phyloP scores from a whole-genome alignment of 2,888 invertebrate genomes.

The Pheosia gnoma region DNA sequence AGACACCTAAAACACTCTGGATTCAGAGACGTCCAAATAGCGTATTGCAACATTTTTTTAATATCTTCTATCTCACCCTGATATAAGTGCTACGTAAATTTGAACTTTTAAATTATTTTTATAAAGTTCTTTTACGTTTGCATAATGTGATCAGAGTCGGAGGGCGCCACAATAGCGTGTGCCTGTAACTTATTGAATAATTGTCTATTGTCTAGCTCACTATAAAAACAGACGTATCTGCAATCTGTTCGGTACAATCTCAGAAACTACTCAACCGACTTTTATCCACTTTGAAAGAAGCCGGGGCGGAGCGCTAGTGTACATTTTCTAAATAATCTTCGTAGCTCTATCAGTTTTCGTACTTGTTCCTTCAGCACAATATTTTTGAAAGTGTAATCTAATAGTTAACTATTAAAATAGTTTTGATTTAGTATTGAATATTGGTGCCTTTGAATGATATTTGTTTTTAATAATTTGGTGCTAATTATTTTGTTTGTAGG shows the following conservation, averaged over 20 bases:
- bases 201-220: too few species aligned
- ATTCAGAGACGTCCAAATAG: too few species aligned
- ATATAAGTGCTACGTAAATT: background rate
- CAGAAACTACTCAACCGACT: too few species aligned
- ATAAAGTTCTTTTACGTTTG: background rate
- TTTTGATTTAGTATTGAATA: conserved; percentile 11
- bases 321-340: background rate
- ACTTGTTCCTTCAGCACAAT: background rate
- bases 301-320: too few species aligned
- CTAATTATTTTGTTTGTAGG: conserved; percentile 9
- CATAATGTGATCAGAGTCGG: background rate
- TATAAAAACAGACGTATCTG: too few species aligned
- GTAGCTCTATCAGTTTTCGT: background rate
- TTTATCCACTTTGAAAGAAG: too few species aligned
- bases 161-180: background rate
- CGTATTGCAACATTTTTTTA: too few species aligned
- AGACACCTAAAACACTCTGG: too few species aligned
- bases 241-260: too few species aligned
- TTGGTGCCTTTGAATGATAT: conserved; percentile 25
- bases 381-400: background rate
- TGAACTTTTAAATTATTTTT: background rate
- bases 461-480: conserved; percentile 16
- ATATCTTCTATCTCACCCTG: too few species aligned
- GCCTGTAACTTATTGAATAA: background rate
- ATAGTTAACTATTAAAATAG: background rate